Evolutionary conservation across 1,140 invertebrate genomes (phyloP).

Genomic region (Limonius californicus): DNA sequence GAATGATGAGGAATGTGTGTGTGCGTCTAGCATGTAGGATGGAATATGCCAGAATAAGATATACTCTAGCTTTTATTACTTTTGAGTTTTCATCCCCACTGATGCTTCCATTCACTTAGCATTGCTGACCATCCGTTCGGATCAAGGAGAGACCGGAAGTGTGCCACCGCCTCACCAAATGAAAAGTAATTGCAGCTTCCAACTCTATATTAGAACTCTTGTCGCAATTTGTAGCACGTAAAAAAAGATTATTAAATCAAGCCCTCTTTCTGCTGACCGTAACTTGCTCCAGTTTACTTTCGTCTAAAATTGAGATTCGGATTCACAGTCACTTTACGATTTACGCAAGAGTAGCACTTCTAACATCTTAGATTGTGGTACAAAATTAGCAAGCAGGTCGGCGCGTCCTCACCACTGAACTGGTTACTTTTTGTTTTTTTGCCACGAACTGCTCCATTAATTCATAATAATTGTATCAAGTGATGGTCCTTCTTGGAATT

Average conservation of each 20-base stretch:
- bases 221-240: conserved; percentile 7
- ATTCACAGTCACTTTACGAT: conserved; percentile 19
- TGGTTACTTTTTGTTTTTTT: conserved; percentile 40
- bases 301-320: background rate
- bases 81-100: background rate
- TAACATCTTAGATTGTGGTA: background rate
- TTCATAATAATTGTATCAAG: conserved; percentile 33
- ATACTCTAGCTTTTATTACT: background rate
- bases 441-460: conserved; percentile 41
- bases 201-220: background rate
- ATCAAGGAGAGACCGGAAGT: background rate
- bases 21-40: too few species aligned
- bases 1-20: too few species aligned
- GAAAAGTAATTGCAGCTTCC: background rate
- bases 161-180: background rate
- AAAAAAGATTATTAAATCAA: conserved; percentile 8
- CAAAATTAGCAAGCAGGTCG: background rate
- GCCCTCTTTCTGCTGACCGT: conserved; percentile 33
- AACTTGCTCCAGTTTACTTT: conserved; percentile 35
- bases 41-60: too few species aligned
- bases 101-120: background rate
- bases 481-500: conserved; percentile 20
- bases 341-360: conserved; percentile 18
- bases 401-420: conserved; percentile 25
- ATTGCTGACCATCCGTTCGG: background rate